Evolutionary conservation across 2,113 vertebrate genomes (phyloP).

Genomic region (Coryphaenoides rupestris): DNA sequence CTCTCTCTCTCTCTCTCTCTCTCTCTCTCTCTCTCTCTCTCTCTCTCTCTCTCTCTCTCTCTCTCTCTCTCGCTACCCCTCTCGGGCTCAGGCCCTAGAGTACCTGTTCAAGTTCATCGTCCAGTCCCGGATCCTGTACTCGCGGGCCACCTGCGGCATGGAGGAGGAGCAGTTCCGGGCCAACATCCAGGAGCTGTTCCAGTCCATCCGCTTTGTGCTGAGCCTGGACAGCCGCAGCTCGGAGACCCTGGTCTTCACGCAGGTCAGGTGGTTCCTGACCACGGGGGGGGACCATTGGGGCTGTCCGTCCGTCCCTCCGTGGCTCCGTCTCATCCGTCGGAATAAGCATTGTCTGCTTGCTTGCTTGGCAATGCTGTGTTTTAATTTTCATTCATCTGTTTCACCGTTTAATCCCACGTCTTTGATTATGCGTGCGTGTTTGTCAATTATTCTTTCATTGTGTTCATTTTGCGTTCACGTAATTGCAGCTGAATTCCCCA

Average conservation of each 20-base stretch:
- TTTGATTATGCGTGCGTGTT: constrained; percentile 10
- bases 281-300: too few relatives aligned
- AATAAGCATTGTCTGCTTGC: not conserved
- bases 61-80: too few relatives aligned
- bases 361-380: constrained; percentile 1
- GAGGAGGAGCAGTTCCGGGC: constrained; percentile 94
- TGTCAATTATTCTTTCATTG: constrained; percentile 11
- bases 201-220: constrained; percentile 95
- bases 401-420: not conserved
- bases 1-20: too few relatives aligned
- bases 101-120: constrained; percentile 98
- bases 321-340: not conserved
- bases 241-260: constrained; percentile 89
- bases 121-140: constrained; percentile 90
- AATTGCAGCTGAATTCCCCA: constrained; percentile 4
- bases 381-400: not conserved
- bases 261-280: constrained; percentile 75
- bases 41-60: too few relatives aligned
- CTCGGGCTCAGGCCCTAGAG: constrained; percentile 77
- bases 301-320: too few relatives aligned
- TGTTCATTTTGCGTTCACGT: constrained; percentile 8
- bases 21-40: too few relatives aligned
- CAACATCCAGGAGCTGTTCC: constrained; percentile 92
- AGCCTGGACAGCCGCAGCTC: constrained; percentile 92
- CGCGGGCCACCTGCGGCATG: constrained; percentile 91